These are phyloP conservation scores for Ceratosolen solmsi DNA, from an alignment of 1,140 invertebrate genomes.

Conservation along the genomic window DNA sequence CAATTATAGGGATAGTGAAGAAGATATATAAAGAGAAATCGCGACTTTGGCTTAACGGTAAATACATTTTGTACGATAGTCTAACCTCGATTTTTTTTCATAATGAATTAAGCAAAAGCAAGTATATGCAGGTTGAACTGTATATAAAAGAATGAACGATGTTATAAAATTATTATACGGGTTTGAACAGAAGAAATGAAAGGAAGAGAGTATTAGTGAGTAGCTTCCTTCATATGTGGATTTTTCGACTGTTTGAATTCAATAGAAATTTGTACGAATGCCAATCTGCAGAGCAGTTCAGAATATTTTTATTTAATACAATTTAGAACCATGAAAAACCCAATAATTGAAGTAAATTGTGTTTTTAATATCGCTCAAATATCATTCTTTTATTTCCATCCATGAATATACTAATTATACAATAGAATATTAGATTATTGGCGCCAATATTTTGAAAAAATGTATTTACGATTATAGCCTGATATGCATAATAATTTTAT, in stretches of 20 bases:
- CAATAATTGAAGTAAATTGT: conserved; percentile 50
- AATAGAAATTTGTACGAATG: neutral
- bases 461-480: too few relatives aligned
- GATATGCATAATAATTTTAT: too few relatives aligned
- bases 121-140: neutral
- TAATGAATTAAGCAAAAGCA: neutral
- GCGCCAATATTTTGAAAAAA: neutral
- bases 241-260: conserved; percentile 41
- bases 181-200: neutral
- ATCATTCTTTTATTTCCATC: conserved; percentile 15
- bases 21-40: conserved; percentile 26
- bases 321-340: conserved; percentile 39
- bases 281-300: neutral
- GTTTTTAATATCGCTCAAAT: conserved; percentile 44
- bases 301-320: conserved; percentile 51
- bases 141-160: conserved; percentile 12
- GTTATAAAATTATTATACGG: conserved; percentile 46
- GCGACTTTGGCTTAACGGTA: conserved; percentile 33
- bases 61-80: conserved; percentile 32
- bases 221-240: conserved; percentile 26
- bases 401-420: conserved; percentile 39
- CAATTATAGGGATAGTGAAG: neutral
- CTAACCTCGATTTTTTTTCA: conserved; percentile 25
- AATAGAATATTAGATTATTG: conserved; percentile 14
- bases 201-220: conserved; percentile 21